These are phyloP conservation scores for Ptychodera flava DNA, from an alignment of 35 echinoderm and acorn worm genomes.

Conservation along the genomic window DNA sequence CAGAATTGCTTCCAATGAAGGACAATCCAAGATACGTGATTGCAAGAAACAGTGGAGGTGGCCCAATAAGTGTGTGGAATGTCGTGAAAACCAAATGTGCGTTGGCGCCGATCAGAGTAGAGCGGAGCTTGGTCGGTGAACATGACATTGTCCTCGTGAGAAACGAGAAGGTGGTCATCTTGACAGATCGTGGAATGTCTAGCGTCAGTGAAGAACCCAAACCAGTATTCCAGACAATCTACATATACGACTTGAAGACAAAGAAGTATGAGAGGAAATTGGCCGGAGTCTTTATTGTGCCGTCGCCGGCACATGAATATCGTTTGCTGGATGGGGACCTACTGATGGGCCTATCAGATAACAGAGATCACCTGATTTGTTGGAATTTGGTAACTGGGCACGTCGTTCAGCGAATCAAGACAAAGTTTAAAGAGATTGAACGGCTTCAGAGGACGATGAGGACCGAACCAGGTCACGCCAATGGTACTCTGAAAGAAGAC, in stretches of 20 bases:
- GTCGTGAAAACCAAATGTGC: slow-evolving; percentile 90
- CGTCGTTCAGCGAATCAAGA: slow-evolving; percentile 87
- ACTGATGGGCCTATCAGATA: slow-evolving; percentile 85
- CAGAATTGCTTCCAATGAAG: slow-evolving; percentile 65
- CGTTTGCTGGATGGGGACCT: slow-evolving; percentile 72
- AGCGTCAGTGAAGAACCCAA: slow-evolving; percentile 62
- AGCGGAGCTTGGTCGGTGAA: slow-evolving; percentile 59
- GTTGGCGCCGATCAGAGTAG: slow-evolving; percentile 67
- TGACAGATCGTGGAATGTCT: slow-evolving; percentile 69
- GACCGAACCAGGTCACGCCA: slow-evolving; percentile 25
- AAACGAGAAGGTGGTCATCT: slow-evolving; percentile 63
- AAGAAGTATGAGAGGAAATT: slow-evolving; percentile 94
- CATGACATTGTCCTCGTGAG: slow-evolving; percentile 77
- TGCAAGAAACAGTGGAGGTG: slow-evolving; percentile 74
- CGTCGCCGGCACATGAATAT: slow-evolving; percentile 88
- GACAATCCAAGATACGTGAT: slow-evolving; percentile 90
- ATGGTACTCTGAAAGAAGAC: slow-evolving; percentile 36
- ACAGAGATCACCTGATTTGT: slow-evolving; percentile 76
- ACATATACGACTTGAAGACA: slow-evolving; percentile 71
- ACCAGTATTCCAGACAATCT: slow-evolving; percentile 81
- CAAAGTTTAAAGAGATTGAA: slow-evolving; percentile 54
- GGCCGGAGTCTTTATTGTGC: slow-evolving; percentile 78
- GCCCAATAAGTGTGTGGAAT: slow-evolving; percentile 91
- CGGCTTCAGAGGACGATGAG: slow-evolving; percentile 24
- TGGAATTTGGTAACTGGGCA: slow-evolving; percentile 85